These are phyloP conservation scores for Hypercompe scribonia DNA, from an alignment of 2,888 invertebrate genomes.

Conservation along the genomic window DNA sequence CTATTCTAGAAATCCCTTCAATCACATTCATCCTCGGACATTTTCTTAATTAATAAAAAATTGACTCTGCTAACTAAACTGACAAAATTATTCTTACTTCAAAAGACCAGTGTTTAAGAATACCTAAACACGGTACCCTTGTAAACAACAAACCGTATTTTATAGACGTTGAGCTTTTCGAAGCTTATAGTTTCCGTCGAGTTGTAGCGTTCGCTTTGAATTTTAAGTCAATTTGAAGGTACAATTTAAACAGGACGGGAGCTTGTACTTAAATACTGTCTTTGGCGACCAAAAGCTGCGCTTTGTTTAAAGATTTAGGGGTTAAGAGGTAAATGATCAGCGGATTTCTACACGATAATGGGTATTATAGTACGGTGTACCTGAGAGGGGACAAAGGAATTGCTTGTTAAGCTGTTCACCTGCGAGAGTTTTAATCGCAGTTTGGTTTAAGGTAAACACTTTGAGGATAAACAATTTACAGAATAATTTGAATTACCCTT, in stretches of 20 bases:
- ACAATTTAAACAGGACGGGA: constrained; percentile 30
- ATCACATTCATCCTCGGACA: no score
- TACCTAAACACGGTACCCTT: neutral
- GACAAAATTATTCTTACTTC: neutral
- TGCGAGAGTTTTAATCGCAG: neutral
- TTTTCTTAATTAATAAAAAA: neutral
- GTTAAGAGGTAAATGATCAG: neutral
- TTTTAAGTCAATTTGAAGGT: constrained; percentile 38
- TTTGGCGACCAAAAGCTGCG: neutral
- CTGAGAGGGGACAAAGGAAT: neutral
- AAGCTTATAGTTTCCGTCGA: constrained; percentile 8
- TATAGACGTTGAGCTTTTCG: neutral
- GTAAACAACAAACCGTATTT: neutral
- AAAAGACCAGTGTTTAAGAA: neutral
- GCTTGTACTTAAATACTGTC: constrained; percentile 23
- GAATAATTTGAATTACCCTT: neutral
- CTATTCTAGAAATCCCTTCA: no score
- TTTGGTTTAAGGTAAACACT: neutral
- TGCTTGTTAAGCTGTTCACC: neutral
- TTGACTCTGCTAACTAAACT: neutral
- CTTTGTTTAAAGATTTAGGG: neutral
- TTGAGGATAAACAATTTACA: neutral
- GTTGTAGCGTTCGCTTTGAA: constrained; percentile 9
- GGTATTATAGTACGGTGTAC: neutral
- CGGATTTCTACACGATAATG: neutral